Conservation (phyloP, 2,888 invertebrate species). For the Fabriciana adippe region DNA sequence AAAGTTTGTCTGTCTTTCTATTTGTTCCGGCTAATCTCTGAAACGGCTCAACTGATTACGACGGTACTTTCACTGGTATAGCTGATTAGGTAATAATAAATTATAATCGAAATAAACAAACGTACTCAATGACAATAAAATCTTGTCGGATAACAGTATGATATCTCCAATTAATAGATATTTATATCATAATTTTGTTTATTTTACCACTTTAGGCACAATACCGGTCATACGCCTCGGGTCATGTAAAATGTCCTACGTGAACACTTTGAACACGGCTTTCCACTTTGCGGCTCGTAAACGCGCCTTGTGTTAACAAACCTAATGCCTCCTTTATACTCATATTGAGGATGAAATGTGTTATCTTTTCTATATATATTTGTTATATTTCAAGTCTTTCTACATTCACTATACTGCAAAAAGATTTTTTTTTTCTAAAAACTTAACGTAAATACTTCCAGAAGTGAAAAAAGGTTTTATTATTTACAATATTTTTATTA, state of each 20-base stretch:
- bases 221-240: slow-evolving; percentile 1
- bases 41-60: no score
- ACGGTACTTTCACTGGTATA: no score
- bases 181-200: slow-evolving; percentile 4
- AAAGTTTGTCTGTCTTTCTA: no score
- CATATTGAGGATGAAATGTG: slow-evolving; percentile 1
- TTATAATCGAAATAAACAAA: no score
- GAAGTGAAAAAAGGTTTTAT: no score
- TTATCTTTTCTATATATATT: slow-evolving; percentile 4
- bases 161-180: neutral
- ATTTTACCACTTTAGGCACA: slow-evolving; percentile 4
- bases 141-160: no score
- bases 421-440: neutral
- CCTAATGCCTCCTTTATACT: slow-evolving; percentile 43
- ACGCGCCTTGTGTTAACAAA: slow-evolving; percentile 75
- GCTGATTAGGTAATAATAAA: no score
- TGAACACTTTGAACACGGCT: slow-evolving; percentile 48
- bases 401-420: no score
- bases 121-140: no score
- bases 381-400: neutral
- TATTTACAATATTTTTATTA: no score
- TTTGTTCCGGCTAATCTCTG: no score
- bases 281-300: slow-evolving; percentile 70
- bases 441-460: no score
- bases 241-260: slow-evolving; percentile 29